These are phyloP conservation scores for Callipepla squamata DNA, from an alignment of 2,113 vertebrate species.

Conservation along the genomic window DNA sequence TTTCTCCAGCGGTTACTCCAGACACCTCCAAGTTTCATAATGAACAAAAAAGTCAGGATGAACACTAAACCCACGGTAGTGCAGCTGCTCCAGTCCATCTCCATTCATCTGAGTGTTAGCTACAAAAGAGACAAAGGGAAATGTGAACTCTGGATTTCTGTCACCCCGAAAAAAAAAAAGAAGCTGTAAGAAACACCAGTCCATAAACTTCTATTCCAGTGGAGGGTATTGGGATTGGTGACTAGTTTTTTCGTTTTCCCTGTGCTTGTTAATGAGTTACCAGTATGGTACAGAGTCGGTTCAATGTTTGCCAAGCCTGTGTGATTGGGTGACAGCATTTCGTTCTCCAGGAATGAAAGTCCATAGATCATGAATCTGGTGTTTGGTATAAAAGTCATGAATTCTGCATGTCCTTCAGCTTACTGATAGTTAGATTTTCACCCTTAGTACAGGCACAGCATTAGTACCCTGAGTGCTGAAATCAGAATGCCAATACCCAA, in stretches of 20 bases:
- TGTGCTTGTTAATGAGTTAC: neutral
- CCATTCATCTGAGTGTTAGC: neutral
- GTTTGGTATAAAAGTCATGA: neutral
- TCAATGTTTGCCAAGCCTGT: neutral
- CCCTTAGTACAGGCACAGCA: neutral
- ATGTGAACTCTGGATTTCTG: neutral
- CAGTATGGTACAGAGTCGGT: neutral
- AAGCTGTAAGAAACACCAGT: fast-evolving
- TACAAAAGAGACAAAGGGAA: neutral
- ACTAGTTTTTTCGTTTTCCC: neutral
- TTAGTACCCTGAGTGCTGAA: neutral
- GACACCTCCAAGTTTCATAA: constrained; percentile 17
- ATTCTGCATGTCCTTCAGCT: neutral
- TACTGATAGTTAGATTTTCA: neutral
- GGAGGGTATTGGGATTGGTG: neutral
- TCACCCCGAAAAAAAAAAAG: neutral
- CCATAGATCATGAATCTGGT: neutral
- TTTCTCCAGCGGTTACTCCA: neutral
- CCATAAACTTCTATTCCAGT: neutral
- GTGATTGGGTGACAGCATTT: neutral
- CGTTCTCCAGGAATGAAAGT: neutral
- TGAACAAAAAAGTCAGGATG: constrained; percentile 5
- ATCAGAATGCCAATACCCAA: neutral
- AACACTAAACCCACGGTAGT: neutral
- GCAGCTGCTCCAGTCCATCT: constrained; percentile 38